Percentiles rank a stretch among this genome's conserved stretches.
Evolutionary conservation across 2,888 invertebrate species (phyloP).

Genomic region (Ornithoptera priamus): DNA sequence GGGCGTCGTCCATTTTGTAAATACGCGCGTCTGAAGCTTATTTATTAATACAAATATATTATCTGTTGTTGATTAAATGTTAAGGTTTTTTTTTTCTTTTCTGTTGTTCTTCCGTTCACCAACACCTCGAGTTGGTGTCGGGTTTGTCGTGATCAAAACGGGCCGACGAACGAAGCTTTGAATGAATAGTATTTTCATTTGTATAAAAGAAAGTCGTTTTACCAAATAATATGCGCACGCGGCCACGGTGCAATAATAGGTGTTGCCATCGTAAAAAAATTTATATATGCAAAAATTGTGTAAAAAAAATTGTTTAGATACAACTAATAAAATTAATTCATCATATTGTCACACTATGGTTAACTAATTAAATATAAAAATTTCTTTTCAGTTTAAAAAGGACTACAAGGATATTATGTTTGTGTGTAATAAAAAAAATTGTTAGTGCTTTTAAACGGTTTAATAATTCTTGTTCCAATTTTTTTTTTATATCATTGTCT

Average conservation of each 20-base stretch:
- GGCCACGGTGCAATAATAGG: background rate
- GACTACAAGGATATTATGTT: too few relatives aligned
- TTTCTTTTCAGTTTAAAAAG: background rate
- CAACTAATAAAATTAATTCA: background rate
- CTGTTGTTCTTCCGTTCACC: background rate
- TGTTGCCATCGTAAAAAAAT: background rate
- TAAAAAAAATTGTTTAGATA: background rate
- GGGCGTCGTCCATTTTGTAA: slow-evolving; percentile 19
- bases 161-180: background rate
- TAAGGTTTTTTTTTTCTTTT: slow-evolving; percentile 17
- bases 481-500: too few relatives aligned
- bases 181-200: background rate
- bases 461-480: too few relatives aligned
- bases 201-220: background rate
- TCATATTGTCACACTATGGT: background rate
- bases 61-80: slow-evolving; percentile 29
- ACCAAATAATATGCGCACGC: background rate
- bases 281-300: background rate
- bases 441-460: too few relatives aligned
- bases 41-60: slow-evolving; percentile 29
- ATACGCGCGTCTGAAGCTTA: slow-evolving; percentile 30
- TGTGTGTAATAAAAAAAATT: too few relatives aligned
- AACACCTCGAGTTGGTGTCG: background rate
- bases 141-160: background rate
- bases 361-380: background rate